Percentiles rank a stretch among this genome's conserved stretches.
These are phyloP conservation scores for Oreocharis arfaki DNA, from an alignment of 2,113 vertebrate genomes.

Conservation along the genomic window DNA sequence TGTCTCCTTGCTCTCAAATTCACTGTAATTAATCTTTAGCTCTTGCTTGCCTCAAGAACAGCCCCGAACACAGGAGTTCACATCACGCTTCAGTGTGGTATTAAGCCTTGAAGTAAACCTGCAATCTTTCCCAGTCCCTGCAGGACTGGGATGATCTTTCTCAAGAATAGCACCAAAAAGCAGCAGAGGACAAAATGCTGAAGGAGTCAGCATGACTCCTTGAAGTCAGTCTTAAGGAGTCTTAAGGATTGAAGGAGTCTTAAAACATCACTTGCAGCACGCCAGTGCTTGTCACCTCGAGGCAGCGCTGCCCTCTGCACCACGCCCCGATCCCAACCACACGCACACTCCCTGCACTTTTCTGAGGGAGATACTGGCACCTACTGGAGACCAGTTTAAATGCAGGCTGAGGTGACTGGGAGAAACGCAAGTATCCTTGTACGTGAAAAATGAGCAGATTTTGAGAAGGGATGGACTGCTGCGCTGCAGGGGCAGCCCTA, in stretches of 20 bases:
- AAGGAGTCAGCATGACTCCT: too few relatives aligned
- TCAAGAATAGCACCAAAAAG: neutral
- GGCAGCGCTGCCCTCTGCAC: neutral
- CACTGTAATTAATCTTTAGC: neutral
- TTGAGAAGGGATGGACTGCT: neutral
- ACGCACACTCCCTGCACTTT: accelerated
- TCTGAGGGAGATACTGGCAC: slow-evolving; percentile 31
- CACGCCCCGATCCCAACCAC: accelerated
- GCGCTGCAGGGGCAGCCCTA: neutral
- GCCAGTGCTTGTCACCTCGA: neutral
- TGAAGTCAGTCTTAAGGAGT: too few relatives aligned
- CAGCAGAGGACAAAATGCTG: neutral
- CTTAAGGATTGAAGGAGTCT: neutral
- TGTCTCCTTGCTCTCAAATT: neutral
- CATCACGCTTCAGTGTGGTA: neutral
- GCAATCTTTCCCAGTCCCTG: neutral
- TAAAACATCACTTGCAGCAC: neutral
- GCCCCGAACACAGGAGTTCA: neutral
- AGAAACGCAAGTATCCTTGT: neutral
- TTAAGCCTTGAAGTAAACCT: neutral
- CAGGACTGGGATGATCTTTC: neutral
- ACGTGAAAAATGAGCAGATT: neutral
- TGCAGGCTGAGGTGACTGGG: neutral
- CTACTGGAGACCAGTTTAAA: slow-evolving; percentile 38
- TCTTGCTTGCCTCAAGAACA: neutral